phyloP scores from a whole-genome alignment of 1,140 invertebrate species.

The Anastatus disparis region DNA sequence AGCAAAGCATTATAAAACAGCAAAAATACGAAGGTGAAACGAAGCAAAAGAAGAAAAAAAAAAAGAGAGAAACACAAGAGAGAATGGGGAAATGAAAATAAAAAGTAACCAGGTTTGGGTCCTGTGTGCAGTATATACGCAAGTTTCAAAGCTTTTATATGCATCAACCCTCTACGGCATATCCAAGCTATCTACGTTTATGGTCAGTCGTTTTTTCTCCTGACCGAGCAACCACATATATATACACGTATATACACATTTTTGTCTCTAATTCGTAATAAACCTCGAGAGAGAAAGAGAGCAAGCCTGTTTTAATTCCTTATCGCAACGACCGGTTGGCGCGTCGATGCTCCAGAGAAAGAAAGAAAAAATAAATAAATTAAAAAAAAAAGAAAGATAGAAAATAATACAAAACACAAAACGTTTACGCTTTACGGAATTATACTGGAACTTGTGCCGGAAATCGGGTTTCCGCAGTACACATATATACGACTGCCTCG shows the following conservation, averaged over 20 bases:
- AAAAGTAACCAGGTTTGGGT: too few relatives aligned
- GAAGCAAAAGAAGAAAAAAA: conserved; percentile 43
- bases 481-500: background rate
- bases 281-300: too few relatives aligned
- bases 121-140: too few relatives aligned
- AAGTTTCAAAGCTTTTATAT: conserved; percentile 45
- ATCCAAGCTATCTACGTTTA: conserved; percentile 54
- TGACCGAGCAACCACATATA: conserved; percentile 28
- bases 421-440: background rate
- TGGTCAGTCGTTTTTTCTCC: conserved; percentile 51
- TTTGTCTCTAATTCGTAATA: conserved; percentile 60
- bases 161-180: conserved; percentile 32
- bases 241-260: too few relatives aligned
- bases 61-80: conserved; percentile 21
- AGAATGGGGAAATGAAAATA: too few relatives aligned
- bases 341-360: background rate
- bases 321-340: conserved; percentile 43
- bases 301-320: conserved; percentile 55
- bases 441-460: background rate
- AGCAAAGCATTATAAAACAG: conserved; percentile 43
- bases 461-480: conserved; percentile 12
- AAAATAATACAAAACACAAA: too few relatives aligned
- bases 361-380: background rate
- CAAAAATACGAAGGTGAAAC: conserved; percentile 29
- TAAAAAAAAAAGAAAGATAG: too few relatives aligned